Evolutionary conservation across 2,797 vertebrate species (phyloP), one percentile per base, ranked within the genome.

Genomic region (Cossypha niveicapilla): DNA sequence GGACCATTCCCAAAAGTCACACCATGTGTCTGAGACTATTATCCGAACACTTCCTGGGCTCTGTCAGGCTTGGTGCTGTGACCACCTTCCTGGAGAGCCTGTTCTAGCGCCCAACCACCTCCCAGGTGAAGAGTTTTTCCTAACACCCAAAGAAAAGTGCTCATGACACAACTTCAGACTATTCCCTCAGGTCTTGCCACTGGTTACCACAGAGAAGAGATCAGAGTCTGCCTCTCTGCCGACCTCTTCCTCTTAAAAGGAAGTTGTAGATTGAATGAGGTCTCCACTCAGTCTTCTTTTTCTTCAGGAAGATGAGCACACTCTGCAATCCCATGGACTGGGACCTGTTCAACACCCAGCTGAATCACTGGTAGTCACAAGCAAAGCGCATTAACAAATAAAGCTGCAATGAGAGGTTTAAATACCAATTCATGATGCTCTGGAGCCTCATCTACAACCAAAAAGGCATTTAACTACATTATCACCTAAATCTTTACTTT

Each of bases 251-350:
- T 22, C 7, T 44, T 30, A 27, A 5, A 51, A 50, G 44, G 14
- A n/a, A 44, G 15, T 10, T 23, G n/a, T 10, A n/a, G n/a, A 22
- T 42, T 25, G 44, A 57, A 18, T 27, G 35, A 65, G 11, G 25
- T 35, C 13, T 14, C 21, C 22, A 11, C 27, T 57, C 35, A 57
- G 27, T 13, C 51, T 50, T 18, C 42, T 73, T 16, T 30, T 42
- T n/a, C 44, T 42, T 35, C 32, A 58, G 27, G 47, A 88, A 66
- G 53, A 4, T 1, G 4, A 74, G 39, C 18, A 42, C 30, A 79
- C 7, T 11, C n/a, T 48, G 8, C 13, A 24, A 47, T 1, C 45
- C 13, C 13, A 23, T 1, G 6, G 53, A 27, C 2, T 1, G 25
- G 19, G 30, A 68, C 10, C 7, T n/a, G 10, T 25, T 88, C 32